Evolutionary conservation across 2,113 vertebrate species (phyloP).

Genomic region (Hirundichthys speculiger): DNA sequence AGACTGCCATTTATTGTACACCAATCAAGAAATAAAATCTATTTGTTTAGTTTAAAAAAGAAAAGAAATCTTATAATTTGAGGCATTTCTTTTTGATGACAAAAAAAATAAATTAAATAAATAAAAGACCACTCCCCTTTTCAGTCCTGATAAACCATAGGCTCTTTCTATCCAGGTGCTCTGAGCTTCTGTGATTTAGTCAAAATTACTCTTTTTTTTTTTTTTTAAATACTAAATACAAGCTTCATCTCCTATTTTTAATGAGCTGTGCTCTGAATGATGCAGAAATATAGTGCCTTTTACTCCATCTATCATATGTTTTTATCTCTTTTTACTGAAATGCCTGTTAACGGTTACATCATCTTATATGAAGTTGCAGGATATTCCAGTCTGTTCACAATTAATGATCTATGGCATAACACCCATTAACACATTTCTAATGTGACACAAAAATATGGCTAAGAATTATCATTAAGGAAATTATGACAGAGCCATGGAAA

Average conservation of each 20-base stretch:
- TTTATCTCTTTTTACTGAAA: constrained; percentile 12
- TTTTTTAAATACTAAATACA: too few species aligned
- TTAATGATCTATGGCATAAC: constrained; percentile 79
- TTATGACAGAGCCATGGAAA: constrained; percentile 78
- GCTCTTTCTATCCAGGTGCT: not conserved
- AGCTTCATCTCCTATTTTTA: not conserved
- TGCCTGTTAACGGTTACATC: constrained; percentile 49
- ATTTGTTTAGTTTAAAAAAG: too few species aligned
- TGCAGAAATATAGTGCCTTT: not conserved
- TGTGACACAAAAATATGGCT: constrained; percentile 81
- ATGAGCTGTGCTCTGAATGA: constrained; percentile 22
- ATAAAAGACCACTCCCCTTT: constrained; percentile 35
- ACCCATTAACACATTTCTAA: constrained; percentile 82
- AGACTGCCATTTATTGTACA: constrained; percentile 12
- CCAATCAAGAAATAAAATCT: not conserved
- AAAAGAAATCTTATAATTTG: not conserved
- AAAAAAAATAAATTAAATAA: not conserved
- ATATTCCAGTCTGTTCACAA: constrained; percentile 61
- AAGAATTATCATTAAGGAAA: constrained; percentile 82
- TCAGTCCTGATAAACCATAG: not conserved
- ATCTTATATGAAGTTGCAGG: constrained; percentile 48
- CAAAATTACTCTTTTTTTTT: constrained; percentile 4
- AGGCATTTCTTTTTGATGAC: constrained; percentile 2
- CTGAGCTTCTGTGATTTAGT: not conserved
- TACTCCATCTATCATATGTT: constrained; percentile 14